Conservation (phyloP, 2,888 invertebrate species). For the Lycocerus yunnanus region DNA sequence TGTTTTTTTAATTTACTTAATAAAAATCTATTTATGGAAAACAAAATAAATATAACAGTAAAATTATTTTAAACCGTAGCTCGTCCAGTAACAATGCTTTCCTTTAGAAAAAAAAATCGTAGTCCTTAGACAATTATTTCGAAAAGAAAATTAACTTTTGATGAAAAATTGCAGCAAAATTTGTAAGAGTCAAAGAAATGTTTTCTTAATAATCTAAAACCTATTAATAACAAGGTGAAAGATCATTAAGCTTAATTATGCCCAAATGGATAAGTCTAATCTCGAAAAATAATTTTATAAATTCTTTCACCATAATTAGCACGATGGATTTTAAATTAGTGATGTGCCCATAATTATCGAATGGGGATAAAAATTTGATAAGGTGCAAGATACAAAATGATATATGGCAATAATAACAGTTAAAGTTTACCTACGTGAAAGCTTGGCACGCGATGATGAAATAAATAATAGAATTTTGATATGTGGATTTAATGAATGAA, state of each 20-base stretch:
- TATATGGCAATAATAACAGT: background rate
- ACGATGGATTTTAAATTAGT: background rate
- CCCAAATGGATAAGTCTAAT: slow-evolving; percentile 3
- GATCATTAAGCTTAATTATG: slow-evolving; percentile 14
- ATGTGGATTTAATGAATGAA: background rate
- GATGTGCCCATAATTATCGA: background rate
- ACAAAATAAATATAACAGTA: slow-evolving; percentile 1
- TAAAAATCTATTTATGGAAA: background rate
- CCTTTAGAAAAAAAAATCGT: background rate
- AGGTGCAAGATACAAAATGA: background rate
- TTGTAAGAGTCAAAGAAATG: background rate
- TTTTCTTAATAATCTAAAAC: background rate
- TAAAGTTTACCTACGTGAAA: background rate
- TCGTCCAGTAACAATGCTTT: background rate
- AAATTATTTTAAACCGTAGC: background rate
- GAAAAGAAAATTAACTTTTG: background rate
- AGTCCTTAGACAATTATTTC: background rate
- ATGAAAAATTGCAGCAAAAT: background rate
- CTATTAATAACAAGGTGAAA: slow-evolving; percentile 2
- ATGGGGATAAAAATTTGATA: background rate
- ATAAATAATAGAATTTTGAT: background rate
- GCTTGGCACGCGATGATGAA: background rate
- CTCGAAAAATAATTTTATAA: background rate
- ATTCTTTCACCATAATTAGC: background rate
- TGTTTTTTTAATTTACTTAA: background rate